Evolutionary conservation across 2,888 invertebrate genomes (phyloP).

Genomic region (Epinotia bilunana): DNA sequence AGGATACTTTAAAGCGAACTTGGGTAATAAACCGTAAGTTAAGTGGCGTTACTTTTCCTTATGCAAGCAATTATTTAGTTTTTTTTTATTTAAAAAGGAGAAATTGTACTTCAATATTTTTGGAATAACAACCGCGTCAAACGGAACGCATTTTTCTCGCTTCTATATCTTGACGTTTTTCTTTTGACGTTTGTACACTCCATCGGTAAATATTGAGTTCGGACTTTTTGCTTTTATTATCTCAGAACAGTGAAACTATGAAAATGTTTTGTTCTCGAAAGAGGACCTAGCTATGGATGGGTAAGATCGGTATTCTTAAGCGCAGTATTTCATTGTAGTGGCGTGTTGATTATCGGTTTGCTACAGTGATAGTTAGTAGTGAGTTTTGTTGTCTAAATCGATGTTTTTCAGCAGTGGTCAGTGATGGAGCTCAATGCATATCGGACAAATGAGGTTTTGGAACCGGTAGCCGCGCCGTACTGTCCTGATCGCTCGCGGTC

Average conservation of each 20-base stretch:
- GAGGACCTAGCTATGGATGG: conserved; percentile 81
- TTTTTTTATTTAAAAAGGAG: background rate
- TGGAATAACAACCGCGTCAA: conserved; percentile 40
- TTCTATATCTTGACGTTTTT: conserved; percentile 54
- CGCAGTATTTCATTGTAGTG: conserved; percentile 31
- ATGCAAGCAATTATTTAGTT: background rate
- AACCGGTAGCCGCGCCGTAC: conserved; percentile 72
- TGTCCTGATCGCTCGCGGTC: conserved; percentile 69
- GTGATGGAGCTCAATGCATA: conserved; percentile 82
- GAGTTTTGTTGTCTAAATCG: conserved; percentile 56
- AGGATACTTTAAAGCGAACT: background rate
- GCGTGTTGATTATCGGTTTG: conserved; percentile 49
- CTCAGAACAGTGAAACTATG: conserved; percentile 48
- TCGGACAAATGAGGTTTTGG: conserved; percentile 75
- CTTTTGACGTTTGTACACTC: conserved; percentile 64
- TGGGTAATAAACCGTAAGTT: background rate
- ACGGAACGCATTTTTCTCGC: conserved; percentile 47
- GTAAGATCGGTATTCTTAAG: conserved; percentile 61
- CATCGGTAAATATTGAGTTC: conserved; percentile 60
- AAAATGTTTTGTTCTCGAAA: conserved; percentile 80
- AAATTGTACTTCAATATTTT: background rate
- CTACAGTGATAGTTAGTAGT: conserved; percentile 59
- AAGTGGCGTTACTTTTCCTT: background rate
- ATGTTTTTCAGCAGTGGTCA: conserved; percentile 74
- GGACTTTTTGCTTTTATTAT: conserved; percentile 53